A percentile compares a stretch with the other conserved stretches of the same genome.
Conservation (phyloP, 2,113 vertebrate genomes). For the Periophthalmodon schlosseri region DNA sequence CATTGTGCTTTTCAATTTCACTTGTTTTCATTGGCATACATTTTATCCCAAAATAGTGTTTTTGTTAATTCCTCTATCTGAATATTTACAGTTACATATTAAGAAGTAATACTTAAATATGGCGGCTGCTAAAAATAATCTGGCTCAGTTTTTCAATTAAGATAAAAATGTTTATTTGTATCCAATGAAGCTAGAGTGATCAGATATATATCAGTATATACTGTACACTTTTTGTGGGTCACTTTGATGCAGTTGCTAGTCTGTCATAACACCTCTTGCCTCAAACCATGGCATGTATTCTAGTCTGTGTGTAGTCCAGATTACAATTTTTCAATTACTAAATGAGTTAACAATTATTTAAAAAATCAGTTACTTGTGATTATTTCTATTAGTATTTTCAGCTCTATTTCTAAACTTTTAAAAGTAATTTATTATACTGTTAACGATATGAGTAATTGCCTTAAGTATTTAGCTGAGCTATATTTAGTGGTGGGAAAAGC, state of each 20-base stretch:
- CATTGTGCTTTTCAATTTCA: conserved; percentile 58
- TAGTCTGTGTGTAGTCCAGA: too few species aligned
- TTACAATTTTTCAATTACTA: too few species aligned
- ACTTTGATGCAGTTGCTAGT: too few species aligned
- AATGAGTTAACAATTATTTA: too few species aligned
- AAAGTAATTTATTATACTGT: conserved; percentile 65
- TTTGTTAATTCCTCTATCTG: neutral
- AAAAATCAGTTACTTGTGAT: too few species aligned
- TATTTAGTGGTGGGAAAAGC: conserved; percentile 82
- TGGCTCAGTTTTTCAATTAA: neutral
- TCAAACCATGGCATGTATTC: too few species aligned
- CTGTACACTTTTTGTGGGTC: too few species aligned
- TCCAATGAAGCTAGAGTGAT: neutral
- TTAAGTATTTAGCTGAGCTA: conserved; percentile 80
- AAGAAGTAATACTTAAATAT: neutral
- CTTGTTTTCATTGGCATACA: conserved; percentile 44
- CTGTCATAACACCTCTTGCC: too few species aligned
- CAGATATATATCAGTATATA: too few species aligned
- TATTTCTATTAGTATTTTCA: neutral
- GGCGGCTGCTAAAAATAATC: neutral
- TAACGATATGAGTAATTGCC: conserved; percentile 70
- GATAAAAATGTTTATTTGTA: neutral
- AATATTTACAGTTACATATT: neutral
- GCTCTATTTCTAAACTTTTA: conserved; percentile 15
- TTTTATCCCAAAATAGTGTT: conserved; percentile 35